phyloP scores from a whole-genome alignment of 2,113 vertebrate species.

The Mirza zaza region DNA sequence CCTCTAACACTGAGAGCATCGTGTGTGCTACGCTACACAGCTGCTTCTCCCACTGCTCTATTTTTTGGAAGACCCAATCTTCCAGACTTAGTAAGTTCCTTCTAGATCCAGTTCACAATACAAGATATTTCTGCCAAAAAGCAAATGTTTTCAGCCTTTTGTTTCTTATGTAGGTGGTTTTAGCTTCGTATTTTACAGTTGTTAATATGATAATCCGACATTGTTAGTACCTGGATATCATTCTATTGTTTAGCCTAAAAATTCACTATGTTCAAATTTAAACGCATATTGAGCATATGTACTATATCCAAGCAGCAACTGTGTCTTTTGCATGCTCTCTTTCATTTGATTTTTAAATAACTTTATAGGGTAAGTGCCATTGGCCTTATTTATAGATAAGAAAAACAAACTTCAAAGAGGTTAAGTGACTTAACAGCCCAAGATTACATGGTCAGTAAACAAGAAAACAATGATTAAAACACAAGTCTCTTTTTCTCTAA shows the following conservation, averaged over 20 bases:
- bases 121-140: constrained; percentile 41
- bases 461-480: constrained; percentile 10
- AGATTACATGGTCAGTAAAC: constrained; percentile 3
- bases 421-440: constrained; percentile 36
- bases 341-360: constrained; percentile 4
- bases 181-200: constrained; percentile 42
- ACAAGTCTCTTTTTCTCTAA: not conserved
- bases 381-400: constrained; percentile 20
- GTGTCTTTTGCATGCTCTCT: not conserved
- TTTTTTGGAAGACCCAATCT: constrained; percentile 61
- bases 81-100: constrained; percentile 37
- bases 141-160: constrained; percentile 48
- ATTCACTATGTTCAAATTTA: constrained; percentile 20
- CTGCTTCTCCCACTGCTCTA: constrained; percentile 32
- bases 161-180: not conserved
- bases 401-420: constrained; percentile 42
- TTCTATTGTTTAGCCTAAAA: constrained; percentile 33
- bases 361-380: not conserved
- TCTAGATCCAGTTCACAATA: not conserved
- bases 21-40: not conserved
- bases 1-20: constrained; percentile 37
- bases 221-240: not conserved
- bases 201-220: constrained; percentile 4
- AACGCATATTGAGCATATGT: not conserved
- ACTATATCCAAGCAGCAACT: not conserved